Evolutionary conservation across 2,113 vertebrate species (phyloP).

Genomic region (Oreochromis tanganicae): DNA sequence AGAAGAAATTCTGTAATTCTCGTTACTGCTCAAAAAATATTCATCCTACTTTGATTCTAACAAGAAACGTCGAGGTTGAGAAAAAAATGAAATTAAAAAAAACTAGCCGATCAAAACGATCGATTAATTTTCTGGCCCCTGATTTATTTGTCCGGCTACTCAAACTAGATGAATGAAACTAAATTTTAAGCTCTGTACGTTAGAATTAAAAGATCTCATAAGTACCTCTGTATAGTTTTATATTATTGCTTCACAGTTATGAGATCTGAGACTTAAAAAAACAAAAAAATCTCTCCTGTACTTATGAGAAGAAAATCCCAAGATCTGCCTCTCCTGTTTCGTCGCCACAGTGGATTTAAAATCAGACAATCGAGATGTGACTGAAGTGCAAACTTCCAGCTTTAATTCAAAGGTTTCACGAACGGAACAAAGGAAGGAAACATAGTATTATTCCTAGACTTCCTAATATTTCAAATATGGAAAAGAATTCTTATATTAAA

Average conservation of each 20-base stretch:
- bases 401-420: background rate
- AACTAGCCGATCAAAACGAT: background rate
- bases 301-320: background rate
- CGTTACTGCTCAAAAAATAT: background rate
- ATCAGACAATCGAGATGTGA: rapidly evolving
- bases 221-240: background rate
- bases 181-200: background rate
- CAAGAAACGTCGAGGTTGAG: background rate
- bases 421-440: rapidly evolving
- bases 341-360: background rate
- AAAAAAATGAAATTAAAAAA: rapidly evolving
- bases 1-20: background rate
- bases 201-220: background rate
- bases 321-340: background rate
- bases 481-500: background rate
- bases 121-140: background rate
- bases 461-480: background rate
- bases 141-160: background rate
- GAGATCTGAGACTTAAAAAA: background rate
- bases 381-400: background rate
- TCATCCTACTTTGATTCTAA: background rate
- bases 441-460: rapidly evolving
- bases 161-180: background rate
- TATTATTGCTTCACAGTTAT: background rate
- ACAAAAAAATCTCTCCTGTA: background rate